phyloP scores from a whole-genome alignment of 2,888 invertebrate species.

The Euplexia lucipara region DNA sequence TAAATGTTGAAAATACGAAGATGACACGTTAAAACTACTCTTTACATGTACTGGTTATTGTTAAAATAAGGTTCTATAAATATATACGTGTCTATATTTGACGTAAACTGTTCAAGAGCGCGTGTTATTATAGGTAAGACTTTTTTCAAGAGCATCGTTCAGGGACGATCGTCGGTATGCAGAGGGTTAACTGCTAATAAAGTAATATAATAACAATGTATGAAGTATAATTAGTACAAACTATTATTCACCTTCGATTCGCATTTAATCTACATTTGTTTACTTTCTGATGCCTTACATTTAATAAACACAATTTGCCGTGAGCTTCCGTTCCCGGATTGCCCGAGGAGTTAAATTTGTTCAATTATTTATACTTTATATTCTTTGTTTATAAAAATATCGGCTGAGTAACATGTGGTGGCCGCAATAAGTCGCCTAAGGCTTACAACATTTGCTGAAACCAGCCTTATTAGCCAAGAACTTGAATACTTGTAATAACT shows the following conservation, averaged over 20 bases:
- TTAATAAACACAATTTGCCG: conserved; percentile 69
- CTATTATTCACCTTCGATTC: conserved; percentile 61
- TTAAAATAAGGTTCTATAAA: conserved; percentile 48
- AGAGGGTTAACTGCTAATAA: conserved; percentile 52
- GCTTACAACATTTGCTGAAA: conserved; percentile 57
- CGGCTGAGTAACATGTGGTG: conserved; percentile 66
- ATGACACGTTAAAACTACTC: conserved; percentile 53
- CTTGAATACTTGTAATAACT: conserved; percentile 39
- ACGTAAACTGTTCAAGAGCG: conserved; percentile 22
- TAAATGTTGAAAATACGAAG: conserved; percentile 67
- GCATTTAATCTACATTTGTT: conserved; percentile 69
- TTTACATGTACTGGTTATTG: conserved; percentile 47
- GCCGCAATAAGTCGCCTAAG: conserved; percentile 60
- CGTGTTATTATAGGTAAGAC: conserved; percentile 16
- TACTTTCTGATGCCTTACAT: conserved; percentile 63
- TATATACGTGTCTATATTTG: conserved; percentile 33
- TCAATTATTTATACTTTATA: conserved; percentile 58
- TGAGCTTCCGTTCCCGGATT: conserved; percentile 65
- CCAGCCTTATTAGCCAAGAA: conserved; percentile 42
- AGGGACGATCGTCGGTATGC: conserved; percentile 9
- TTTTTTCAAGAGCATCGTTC: conserved; percentile 29
- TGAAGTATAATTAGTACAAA: conserved; percentile 53
- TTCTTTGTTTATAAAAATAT: conserved; percentile 54
- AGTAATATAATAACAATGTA: conserved; percentile 62
- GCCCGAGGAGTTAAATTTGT: conserved; percentile 67